Evolutionary conservation across 30 jellyfish, hydroid and myxozoan genomes (phyloP).

Genomic region (Aurelia aurita): DNA sequence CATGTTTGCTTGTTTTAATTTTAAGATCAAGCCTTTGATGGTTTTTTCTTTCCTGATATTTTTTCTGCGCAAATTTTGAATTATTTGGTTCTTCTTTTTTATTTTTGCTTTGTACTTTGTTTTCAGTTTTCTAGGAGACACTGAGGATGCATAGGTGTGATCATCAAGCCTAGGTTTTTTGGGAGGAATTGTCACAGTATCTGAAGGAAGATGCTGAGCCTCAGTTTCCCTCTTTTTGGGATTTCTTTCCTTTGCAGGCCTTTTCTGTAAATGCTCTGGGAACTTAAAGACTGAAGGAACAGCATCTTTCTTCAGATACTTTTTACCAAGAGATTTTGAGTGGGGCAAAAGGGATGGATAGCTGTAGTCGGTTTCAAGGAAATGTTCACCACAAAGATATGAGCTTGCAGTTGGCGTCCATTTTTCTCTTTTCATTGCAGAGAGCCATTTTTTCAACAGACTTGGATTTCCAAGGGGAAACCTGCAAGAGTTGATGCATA

Average conservation of each 20-base stretch:
- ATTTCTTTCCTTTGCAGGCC: conserved; percentile 15
- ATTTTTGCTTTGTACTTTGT: not conserved
- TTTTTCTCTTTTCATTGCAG: conserved; percentile 19
- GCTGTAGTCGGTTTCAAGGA: conserved; percentile 4
- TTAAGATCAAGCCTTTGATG: not conserved
- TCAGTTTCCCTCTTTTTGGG: not conserved
- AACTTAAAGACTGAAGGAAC: conserved; percentile 49
- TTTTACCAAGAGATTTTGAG: conserved; percentile 15
- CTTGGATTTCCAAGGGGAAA: not conserved
- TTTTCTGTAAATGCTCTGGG: conserved; percentile 38
- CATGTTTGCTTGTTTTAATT: not conserved
- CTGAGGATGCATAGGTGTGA: conserved; percentile 1
- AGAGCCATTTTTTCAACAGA: conserved; percentile 20
- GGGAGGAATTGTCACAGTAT: not conserved
- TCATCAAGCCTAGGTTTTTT: conserved; percentile 4
- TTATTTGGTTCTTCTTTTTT: not conserved
- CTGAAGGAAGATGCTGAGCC: not conserved
- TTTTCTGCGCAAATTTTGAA: conserved; percentile 5
- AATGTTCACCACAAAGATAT: not conserved
- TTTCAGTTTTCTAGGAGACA: conserved; percentile 7
- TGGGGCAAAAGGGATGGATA: conserved; percentile 6
- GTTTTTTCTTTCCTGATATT: conserved; percentile 1
- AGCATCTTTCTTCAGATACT: conserved; percentile 31
- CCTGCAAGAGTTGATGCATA: not conserved
- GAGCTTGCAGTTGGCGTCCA: conserved; percentile 21